These are phyloP conservation scores for Nephila pilipes DNA, from an alignment of 1,140 invertebrate genomes.

Conservation along the genomic window DNA sequence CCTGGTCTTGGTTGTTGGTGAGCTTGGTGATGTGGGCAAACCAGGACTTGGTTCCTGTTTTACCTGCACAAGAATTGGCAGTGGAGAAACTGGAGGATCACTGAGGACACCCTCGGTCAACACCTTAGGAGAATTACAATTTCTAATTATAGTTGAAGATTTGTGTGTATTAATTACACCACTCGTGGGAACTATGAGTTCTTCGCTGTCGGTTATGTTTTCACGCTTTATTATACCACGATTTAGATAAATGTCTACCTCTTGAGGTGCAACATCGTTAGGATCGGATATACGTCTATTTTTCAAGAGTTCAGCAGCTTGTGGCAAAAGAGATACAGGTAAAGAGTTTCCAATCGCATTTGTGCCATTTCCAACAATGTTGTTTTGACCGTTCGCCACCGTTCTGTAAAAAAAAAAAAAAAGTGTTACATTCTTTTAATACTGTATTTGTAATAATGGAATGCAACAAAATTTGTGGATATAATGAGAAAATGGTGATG, in stretches of 20 bases:
- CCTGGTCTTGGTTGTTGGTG: slow-evolving; percentile 3
- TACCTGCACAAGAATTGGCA: slow-evolving; percentile 53
- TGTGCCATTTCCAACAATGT: background rate
- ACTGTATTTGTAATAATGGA: too few relatives aligned
- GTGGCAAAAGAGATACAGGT: slow-evolving; percentile 33
- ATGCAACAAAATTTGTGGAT: too few relatives aligned
- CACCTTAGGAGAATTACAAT: slow-evolving; percentile 23
- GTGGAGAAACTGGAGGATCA: slow-evolving; percentile 30
- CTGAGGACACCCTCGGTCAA: slow-evolving; percentile 2
- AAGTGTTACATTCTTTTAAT: background rate
- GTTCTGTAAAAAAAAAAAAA: background rate
- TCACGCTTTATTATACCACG: slow-evolving; percentile 50
- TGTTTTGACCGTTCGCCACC: background rate
- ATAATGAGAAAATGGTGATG: too few relatives aligned
- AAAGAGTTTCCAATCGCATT: slow-evolving; percentile 1
- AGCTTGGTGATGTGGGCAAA: slow-evolving; percentile 39
- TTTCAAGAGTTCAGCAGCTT: slow-evolving; percentile 51
- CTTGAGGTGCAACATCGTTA: slow-evolving; percentile 46
- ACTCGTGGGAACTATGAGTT: slow-evolving; percentile 38
- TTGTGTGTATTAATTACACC: slow-evolving; percentile 33
- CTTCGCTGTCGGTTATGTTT: background rate
- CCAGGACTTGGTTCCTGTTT: slow-evolving; percentile 60
- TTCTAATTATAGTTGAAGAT: slow-evolving; percentile 11
- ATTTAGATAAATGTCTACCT: slow-evolving; percentile 57
- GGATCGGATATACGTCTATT: slow-evolving; percentile 7